phyloP scores from a whole-genome alignment of 2,888 invertebrate species.

The Tortrix viridana region DNA sequence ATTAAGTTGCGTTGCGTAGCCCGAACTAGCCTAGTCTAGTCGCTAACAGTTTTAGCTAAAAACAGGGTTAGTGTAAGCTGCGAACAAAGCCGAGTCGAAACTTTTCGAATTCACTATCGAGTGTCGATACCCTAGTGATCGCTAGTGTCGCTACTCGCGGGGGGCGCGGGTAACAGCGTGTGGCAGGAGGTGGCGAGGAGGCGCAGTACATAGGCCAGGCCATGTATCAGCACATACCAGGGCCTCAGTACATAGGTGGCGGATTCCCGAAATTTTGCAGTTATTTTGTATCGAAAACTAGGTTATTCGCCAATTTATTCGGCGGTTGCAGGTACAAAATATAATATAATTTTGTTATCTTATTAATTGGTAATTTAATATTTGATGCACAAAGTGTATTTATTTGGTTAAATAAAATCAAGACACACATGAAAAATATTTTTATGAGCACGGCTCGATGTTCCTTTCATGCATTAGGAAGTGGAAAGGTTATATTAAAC shows the following conservation, averaged over 20 bases:
- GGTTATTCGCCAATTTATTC: slow-evolving; percentile 79
- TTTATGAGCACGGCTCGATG: no score
- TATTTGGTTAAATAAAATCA: no score
- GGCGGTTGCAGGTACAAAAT: slow-evolving; percentile 42
- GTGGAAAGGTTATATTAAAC: no score
- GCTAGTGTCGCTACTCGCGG: slow-evolving; percentile 66
- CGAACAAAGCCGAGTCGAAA: slow-evolving; percentile 3
- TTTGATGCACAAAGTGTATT: not conserved
- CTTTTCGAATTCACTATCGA: slow-evolving; percentile 50
- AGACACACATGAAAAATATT: no score
- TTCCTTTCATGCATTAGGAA: no score
- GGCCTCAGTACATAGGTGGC: slow-evolving; percentile 69
- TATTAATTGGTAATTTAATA: slow-evolving; percentile 15
- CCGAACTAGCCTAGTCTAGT: no score
- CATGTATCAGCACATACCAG: slow-evolving; percentile 49
- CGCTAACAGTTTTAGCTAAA: not conserved
- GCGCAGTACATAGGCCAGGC: slow-evolving; percentile 71
- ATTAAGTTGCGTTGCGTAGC: no score
- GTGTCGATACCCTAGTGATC: slow-evolving; percentile 60
- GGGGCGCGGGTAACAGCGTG: slow-evolving; percentile 65
- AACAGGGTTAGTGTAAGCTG: slow-evolving; percentile 2
- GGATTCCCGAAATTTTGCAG: slow-evolving; percentile 81
- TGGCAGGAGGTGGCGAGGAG: slow-evolving; percentile 59
- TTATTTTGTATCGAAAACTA: slow-evolving; percentile 83
- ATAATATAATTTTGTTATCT: slow-evolving; percentile 12